Evolutionary conservation across 2,888 invertebrate genomes (phyloP).

Genomic region (Pristionchus japonicus): DNA sequence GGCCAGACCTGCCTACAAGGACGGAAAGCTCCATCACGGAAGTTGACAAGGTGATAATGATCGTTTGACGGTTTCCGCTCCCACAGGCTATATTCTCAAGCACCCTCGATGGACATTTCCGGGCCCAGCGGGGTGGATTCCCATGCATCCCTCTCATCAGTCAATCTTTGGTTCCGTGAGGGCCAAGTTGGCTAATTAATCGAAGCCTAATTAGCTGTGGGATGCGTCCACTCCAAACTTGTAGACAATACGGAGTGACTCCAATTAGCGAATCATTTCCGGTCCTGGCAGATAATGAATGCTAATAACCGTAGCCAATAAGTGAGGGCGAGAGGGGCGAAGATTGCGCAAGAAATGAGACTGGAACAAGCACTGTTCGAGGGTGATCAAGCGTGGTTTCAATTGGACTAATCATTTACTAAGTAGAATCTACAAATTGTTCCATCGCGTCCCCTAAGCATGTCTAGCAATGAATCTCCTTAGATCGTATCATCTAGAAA

Average conservation of each 20-base stretch:
- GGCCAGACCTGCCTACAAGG: neutral
- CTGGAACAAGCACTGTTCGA: neutral
- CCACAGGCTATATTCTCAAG: neutral
- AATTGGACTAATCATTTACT: neutral
- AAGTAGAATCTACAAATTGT: too few relatives aligned
- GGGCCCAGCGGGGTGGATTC: neutral
- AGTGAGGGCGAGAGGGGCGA: neutral
- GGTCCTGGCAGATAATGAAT: neutral
- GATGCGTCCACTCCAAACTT: constrained; percentile 11
- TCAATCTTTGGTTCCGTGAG: neutral
- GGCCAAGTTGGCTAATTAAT: neutral
- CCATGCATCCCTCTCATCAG: neutral
- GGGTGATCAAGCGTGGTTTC: neutral
- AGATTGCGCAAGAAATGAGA: neutral
- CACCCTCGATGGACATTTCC: neutral
- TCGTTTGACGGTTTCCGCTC: neutral
- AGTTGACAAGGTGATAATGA: neutral
- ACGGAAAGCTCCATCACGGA: neutral
- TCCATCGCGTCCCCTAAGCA: neutral
- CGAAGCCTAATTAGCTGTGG: neutral
- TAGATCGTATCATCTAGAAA: neutral
- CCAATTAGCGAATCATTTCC: constrained; percentile 35
- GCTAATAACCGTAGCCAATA: neutral
- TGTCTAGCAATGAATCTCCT: neutral
- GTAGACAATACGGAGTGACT: constrained; percentile 25